Evolutionary conservation across 2,888 invertebrate species (phyloP), one percentile per base, ranked within the genome.

Genomic region (Rhamphomyia laevipes): DNA sequence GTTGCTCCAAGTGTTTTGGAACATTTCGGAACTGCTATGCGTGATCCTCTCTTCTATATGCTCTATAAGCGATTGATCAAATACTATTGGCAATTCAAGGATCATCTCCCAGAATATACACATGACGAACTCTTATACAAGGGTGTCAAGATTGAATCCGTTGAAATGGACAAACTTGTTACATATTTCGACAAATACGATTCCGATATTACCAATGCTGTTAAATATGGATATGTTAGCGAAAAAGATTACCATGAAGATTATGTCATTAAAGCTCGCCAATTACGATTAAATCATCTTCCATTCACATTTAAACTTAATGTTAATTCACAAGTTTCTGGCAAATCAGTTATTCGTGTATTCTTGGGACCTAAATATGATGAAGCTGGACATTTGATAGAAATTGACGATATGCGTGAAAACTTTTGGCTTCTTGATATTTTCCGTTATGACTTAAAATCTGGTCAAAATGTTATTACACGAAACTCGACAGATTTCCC

Each of bases 31-130:
- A 82, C 84, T 6, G 76, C 79, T 57, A 68, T 82, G 55, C 80
- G 84, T 54, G 86, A 86, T 63, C 86, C 86, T 18, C 74, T 81
- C 43, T 84, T 83, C 75, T 86, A 81, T 65, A 76, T 77, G 55
- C 68, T 84, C 51, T 80, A 80, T 63, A 79, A 82, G 65, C 77
- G 77, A 50, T 71, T 83, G 53, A 61, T 75, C 43, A 65, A 75
- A 51, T 71, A 74, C 43, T 74, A 79, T 61, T 66, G 72, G 55
- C 73, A 77, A 43, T 83, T 79, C 73, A 81, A 81, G 62, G 62
- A 67, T 53, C 74, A 74, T 55, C 67, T 81, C 44, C 73, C 75
- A 13, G 68, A 73, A n/a, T 85, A 86, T 71, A 76, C 73, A 2
- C 70, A 67, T 46, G 75, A 78, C n/a, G 77, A 81, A 53, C 65